Conservation (phyloP, 2,797 vertebrate species). For the Hypotaenidia okinawae region DNA sequence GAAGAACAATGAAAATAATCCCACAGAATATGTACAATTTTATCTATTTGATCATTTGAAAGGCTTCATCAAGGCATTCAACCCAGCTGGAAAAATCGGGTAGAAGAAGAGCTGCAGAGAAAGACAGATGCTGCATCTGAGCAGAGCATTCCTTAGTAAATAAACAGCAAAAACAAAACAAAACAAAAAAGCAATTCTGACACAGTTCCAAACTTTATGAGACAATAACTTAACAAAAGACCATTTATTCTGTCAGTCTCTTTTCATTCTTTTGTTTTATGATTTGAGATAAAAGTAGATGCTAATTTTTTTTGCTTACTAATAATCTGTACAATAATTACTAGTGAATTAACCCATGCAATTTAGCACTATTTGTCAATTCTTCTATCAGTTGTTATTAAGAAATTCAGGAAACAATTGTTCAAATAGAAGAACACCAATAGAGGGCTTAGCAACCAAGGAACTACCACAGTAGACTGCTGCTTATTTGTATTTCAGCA, state of each 20-base stretch:
- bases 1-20: slow-evolving; percentile 74
- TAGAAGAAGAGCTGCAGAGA: slow-evolving; percentile 32
- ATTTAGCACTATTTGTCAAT: slow-evolving; percentile 67
- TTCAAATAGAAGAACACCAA: slow-evolving; percentile 53
- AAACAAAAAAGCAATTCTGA: slow-evolving; percentile 65
- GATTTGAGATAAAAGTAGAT: slow-evolving; percentile 63
- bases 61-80: slow-evolving; percentile 73
- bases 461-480: neutral
- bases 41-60: slow-evolving; percentile 71
- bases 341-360: slow-evolving; percentile 65
- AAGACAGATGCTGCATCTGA: slow-evolving; percentile 76
- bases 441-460: slow-evolving; percentile 2
- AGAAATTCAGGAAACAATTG: slow-evolving; percentile 71
- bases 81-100: slow-evolving; percentile 50
- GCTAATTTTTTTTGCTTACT: slow-evolving; percentile 67
- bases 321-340: slow-evolving; percentile 66
- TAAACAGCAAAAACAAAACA: slow-evolving; percentile 65
- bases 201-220: slow-evolving; percentile 73
- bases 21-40: slow-evolving; percentile 66
- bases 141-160: slow-evolving; percentile 67
- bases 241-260: slow-evolving; percentile 60
- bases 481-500: slow-evolving; percentile 48
- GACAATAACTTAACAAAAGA: slow-evolving; percentile 73
- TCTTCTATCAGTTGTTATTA: slow-evolving; percentile 42
- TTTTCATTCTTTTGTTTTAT: slow-evolving; percentile 38